Evolutionary conservation across 64 coral and sea anemone genomes (phyloP).

Genomic region (Stichodactyla mertensii): DNA sequence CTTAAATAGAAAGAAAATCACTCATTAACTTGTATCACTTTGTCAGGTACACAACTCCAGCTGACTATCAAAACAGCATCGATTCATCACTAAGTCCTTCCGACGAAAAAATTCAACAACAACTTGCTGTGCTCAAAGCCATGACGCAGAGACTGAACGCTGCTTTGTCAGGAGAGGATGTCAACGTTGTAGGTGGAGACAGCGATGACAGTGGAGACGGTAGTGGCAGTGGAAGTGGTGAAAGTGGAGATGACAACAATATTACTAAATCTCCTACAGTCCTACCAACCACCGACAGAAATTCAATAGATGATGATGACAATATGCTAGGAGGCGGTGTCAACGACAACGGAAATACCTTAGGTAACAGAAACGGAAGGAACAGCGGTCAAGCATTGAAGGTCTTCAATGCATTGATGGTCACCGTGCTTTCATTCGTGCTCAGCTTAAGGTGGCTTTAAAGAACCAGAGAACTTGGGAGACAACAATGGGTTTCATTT

Average conservation of each 20-base stretch:
- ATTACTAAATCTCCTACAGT: background rate
- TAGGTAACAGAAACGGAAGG: background rate
- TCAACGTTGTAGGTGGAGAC: constrained; percentile 18
- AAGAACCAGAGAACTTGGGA: background rate
- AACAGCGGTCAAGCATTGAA: background rate
- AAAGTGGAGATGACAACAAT: constrained; percentile 22
- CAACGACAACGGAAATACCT: background rate
- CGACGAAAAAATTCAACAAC: background rate
- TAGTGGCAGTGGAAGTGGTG: constrained; percentile 36
- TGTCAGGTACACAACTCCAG: constrained; percentile 7
- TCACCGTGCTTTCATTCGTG: background rate
- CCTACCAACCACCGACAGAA: background rate
- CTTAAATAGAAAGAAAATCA: background rate
- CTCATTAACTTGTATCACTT: background rate
- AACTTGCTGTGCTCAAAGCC: constrained; percentile 27
- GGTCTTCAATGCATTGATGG: background rate
- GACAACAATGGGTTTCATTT: background rate
- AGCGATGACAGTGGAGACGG: constrained; percentile 40
- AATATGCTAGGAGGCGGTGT: constrained; percentile 1
- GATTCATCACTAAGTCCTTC: background rate
- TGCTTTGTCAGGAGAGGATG: constrained; percentile 48
- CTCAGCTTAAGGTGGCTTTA: background rate
- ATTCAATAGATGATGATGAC: background rate
- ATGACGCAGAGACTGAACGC: constrained; percentile 26
- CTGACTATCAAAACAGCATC: background rate